Evolutionary conservation across 2,113 vertebrate genomes (phyloP).

Genomic region (Zingel zingel): DNA sequence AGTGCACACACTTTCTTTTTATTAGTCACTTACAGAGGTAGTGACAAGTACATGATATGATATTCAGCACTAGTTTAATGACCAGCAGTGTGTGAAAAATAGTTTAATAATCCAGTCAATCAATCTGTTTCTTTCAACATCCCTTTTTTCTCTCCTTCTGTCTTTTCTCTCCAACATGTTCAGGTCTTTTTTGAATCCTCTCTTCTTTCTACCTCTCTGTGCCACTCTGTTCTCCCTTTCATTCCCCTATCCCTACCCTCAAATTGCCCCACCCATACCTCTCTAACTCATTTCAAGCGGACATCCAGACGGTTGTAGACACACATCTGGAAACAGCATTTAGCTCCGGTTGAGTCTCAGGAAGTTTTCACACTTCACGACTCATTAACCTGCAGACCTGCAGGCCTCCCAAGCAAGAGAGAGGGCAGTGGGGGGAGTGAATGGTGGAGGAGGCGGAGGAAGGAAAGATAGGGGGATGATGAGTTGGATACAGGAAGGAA

Average conservation of each 20-base stretch:
- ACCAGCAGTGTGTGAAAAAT: neutral
- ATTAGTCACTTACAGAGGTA: neutral
- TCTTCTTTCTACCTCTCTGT: slow-evolving; percentile 13
- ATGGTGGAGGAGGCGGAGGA: slow-evolving; percentile 3
- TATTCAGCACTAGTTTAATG: neutral
- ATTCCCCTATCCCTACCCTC: neutral
- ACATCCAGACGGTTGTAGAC: slow-evolving; percentile 54
- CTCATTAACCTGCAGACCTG: slow-evolving; percentile 89
- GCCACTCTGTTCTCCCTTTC: slow-evolving; percentile 24
- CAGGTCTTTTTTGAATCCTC: neutral
- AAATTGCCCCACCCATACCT: neutral
- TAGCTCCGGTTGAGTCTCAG: slow-evolving; percentile 83
- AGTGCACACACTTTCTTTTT: neutral
- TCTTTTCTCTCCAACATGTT: neutral
- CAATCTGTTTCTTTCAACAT: neutral
- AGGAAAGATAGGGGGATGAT: slow-evolving; percentile 45
- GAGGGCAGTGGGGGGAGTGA: slow-evolving; percentile 48
- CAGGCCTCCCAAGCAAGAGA: slow-evolving; percentile 66
- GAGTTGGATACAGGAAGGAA: slow-evolving; percentile 33
- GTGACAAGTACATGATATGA: neutral
- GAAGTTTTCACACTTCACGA: slow-evolving; percentile 98
- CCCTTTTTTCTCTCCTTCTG: neutral
- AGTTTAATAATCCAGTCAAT: neutral
- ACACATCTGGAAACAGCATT: slow-evolving; percentile 93
- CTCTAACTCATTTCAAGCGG: slow-evolving; percentile 50